Conservation (phyloP, 2,888 invertebrate species). For the Noctua comes region DNA sequence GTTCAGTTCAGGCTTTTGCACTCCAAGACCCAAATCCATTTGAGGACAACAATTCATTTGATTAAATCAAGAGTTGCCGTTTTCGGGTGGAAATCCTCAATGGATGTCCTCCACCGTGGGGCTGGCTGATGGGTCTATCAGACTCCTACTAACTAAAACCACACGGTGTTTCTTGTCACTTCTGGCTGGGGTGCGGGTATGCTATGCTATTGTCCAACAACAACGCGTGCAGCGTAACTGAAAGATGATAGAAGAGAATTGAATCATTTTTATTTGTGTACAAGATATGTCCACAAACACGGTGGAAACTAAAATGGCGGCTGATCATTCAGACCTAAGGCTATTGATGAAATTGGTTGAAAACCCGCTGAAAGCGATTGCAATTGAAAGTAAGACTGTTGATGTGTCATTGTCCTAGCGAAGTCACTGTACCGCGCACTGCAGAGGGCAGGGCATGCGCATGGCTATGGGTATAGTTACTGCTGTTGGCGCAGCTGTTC, state of each 20-base stretch:
- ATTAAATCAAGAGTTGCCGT: background rate
- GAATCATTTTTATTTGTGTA: background rate
- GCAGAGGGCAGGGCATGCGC: background rate
- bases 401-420: background rate
- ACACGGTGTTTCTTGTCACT: too few relatives aligned
- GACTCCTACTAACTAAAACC: too few relatives aligned
- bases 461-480: background rate
- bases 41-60: background rate
- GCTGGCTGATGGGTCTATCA: too few relatives aligned
- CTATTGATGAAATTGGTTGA: background rate
- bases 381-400: background rate
- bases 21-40: background rate
- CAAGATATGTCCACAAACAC: background rate
- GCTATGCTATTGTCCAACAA: background rate
- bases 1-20: background rate
- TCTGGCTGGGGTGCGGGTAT: too few relatives aligned
- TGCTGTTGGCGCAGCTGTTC: conserved; percentile 37
- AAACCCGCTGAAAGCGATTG: background rate
- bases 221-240: background rate
- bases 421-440: background rate
- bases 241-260: background rate
- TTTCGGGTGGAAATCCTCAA: too few relatives aligned
- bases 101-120: too few relatives aligned
- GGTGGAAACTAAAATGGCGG: background rate
- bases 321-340: background rate